phyloP scores from a whole-genome alignment of 1,140 invertebrate species.

The Carposina sasakii region DNA sequence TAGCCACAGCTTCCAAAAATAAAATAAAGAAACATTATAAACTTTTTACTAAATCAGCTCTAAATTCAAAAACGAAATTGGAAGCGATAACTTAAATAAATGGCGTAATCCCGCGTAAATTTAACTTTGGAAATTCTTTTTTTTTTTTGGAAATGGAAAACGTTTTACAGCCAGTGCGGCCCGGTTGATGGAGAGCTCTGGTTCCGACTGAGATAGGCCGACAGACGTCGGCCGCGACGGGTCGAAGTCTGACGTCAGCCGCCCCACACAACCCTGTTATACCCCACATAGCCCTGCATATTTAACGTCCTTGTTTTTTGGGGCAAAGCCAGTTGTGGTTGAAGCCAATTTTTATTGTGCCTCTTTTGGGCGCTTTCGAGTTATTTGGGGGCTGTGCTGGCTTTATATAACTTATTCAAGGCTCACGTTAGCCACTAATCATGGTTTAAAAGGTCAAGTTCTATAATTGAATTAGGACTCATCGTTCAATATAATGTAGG shows the following conservation, averaged over 20 bases:
- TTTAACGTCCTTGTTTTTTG: slow-evolving; percentile 46
- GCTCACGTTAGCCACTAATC: too few relatives aligned
- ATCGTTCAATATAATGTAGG: too few relatives aligned
- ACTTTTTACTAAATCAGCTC: slow-evolving; percentile 2
- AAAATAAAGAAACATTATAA: slow-evolving; percentile 17
- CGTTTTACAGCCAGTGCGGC: slow-evolving; percentile 20
- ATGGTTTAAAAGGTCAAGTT: too few relatives aligned
- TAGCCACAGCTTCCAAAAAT: slow-evolving; percentile 27
- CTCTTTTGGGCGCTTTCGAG: slow-evolving; percentile 17
- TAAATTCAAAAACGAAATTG: slow-evolving; percentile 8
- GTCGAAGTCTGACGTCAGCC: slow-evolving; percentile 40
- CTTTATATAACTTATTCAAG: too few relatives aligned
- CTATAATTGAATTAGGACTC: too few relatives aligned
- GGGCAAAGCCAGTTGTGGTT: slow-evolving; percentile 27
- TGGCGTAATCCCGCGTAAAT: not conserved
- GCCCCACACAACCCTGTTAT: slow-evolving; percentile 19
- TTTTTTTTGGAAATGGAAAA: slow-evolving; percentile 7
- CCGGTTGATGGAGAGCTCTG: slow-evolving; percentile 30
- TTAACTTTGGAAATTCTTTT: slow-evolving; percentile 4
- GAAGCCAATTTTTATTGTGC: slow-evolving; percentile 22
- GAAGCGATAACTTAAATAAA: not conserved
- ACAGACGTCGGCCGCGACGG: slow-evolving; percentile 34
- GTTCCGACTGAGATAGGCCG: slow-evolving; percentile 26
- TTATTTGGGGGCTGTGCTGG: too few relatives aligned
- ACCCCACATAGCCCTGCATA: slow-evolving; percentile 28